Evolutionary conservation across 2,797 vertebrate species (phyloP), one percentile per base, ranked within the genome.

Genomic region (Epinephelus malabaricus): DNA sequence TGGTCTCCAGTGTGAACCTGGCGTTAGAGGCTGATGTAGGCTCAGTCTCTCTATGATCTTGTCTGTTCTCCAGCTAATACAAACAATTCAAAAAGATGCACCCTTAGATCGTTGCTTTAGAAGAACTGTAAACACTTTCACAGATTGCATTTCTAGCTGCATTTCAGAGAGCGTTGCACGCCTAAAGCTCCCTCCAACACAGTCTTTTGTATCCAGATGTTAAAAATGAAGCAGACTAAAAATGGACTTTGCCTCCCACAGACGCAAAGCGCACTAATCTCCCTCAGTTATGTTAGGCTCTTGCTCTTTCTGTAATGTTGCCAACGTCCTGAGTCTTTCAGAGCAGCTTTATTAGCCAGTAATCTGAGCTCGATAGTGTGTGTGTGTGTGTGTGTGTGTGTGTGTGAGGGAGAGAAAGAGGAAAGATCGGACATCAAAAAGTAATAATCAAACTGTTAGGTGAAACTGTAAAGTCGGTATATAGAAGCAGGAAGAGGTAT

Each of bases 281-380:
- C 45, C 63, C 71, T 61, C 61, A 55, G 73, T 78, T 82, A 50
- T 70, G 64, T 58, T 68, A 58, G 61, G 47, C 66, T 81, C 54
- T 77, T 83, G 54, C 73, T 69, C 67, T 73, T 61, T 79, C 69
- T 86, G 74, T 79, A 53, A 77, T 17, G 49, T 43, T 77, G 67
- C 65, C 76, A 73, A 50, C 13, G 14, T 67, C 53, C 61, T 50
- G 45, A 79, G 47, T 72, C 59, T 6, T 68, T 74, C 12, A n/a
- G 62, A 78, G 78, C 51, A 30, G 51, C 61, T 88, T 80, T 78
- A 81, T 78, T 74, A 34, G 54, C 61, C 64, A 55, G 78, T 76
- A 82, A 86, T 83, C 45, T 38, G 69, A 85, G 64, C 67, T 60
- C 0, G 45, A 66, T 46, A 19, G 65, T 4, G 62, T 76, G 21